phyloP scores from a whole-genome alignment of 2,797 vertebrate genomes.

The Euphonia xanthogaster region DNA sequence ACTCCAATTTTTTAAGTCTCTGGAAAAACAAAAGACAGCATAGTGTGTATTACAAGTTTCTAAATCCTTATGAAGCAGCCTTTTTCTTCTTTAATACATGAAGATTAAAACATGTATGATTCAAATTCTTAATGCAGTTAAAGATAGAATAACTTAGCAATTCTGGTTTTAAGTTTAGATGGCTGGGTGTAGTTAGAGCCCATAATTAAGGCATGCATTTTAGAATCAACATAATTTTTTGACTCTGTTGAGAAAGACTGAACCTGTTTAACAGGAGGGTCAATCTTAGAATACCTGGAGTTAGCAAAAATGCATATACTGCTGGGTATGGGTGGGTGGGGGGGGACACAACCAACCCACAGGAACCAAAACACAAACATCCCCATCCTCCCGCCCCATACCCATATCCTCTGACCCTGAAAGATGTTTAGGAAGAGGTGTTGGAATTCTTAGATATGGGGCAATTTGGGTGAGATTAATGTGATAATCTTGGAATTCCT shows the following conservation, averaged over 20 bases:
- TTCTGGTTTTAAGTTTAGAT: not conserved
- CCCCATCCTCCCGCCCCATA: fast-evolving
- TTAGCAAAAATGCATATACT: not conserved
- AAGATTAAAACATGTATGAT: not conserved
- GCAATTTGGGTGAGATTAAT: not conserved
- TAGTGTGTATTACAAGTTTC: not conserved
- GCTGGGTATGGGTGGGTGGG: not conserved
- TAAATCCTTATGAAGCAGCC: not conserved
- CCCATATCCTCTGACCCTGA: fast-evolving
- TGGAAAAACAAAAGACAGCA: not conserved
- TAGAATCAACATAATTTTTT: not conserved
- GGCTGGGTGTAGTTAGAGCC: not conserved
- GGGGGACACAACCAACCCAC: not conserved
- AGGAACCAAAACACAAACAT: not conserved
- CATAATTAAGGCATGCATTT: not conserved
- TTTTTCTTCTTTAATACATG: not conserved
- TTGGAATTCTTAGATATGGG: not conserved
- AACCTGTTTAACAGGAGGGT: not conserved
- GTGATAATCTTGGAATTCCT: not conserved
- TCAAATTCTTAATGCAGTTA: not conserved
- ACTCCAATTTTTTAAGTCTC: not conserved
- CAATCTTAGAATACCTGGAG: not conserved
- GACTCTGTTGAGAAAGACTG: not conserved
- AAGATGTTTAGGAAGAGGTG: not conserved
- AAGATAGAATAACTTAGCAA: not conserved